Evolutionary conservation across 2,113 vertebrate genomes (phyloP), one percentile per base, ranked within the genome.

Genomic region (Myrmecophaga tridactyla): DNA sequence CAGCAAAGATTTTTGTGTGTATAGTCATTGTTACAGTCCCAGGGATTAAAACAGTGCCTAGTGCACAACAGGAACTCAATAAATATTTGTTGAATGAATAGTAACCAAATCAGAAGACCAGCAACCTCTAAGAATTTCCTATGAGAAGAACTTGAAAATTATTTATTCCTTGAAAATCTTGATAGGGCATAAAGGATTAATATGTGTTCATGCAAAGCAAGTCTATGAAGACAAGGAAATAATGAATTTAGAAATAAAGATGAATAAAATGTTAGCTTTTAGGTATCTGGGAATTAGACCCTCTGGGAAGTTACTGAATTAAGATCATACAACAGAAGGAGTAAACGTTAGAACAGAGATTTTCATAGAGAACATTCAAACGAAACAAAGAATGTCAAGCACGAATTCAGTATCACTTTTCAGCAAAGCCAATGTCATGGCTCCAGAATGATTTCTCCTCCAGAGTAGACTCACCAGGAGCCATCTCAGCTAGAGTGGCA

Each of bases 111-210:
- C 25, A 34, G 58, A 95, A 83, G 56, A 73, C 53, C 31, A 72
- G 13, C 39, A 67, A 89, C 81, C 36, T 70, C 60, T 1, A 23
- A 43, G 78, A 36, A 93, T 75, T 89, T 96, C 67, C 7, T 63
- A 27, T 5, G 69, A 63, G 53, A 93, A 80, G 70, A 95, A 93
- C 29, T 9, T 67, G 31, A 29, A 88, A 87, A n/a, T 67, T 69
- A 63, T 56, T 58, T 78, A 77, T 34, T 67, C 36, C n/a, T 88
- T 94, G 80, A 92, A 90, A 92, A 87, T 43, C 36, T 46, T 73
- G 48, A 78, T 11, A 86, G 58, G n/a, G 58, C 34, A 80, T 53
- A 18, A 93, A 46, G 41, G 63, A 76, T 63, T 87, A 73, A 76
- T 53, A 80, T 41, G 39, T 51, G 63, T 9, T 82, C 65, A 51